phyloP scores from a whole-genome alignment of 2,888 invertebrate species.

The Gryllus longicercus region DNA sequence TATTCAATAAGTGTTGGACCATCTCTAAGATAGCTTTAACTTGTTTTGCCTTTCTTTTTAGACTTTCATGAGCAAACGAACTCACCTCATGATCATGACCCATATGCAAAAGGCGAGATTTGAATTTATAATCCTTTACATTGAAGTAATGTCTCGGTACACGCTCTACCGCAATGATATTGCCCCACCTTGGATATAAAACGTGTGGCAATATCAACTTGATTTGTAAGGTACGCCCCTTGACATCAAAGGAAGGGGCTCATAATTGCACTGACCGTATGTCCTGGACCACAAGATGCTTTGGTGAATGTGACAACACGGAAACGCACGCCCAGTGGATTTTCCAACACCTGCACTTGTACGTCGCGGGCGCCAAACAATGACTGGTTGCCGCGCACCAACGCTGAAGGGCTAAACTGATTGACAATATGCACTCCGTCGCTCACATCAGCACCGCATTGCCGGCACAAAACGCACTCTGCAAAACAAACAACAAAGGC shows the following conservation, averaged over 20 bases:
- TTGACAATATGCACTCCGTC: constrained; percentile 54
- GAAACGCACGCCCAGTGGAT: constrained; percentile 56
- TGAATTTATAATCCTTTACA: too few relatives aligned
- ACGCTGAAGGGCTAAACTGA: constrained; percentile 53
- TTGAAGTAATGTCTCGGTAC: too few relatives aligned
- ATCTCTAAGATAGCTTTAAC: too few relatives aligned
- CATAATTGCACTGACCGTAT: constrained; percentile 46
- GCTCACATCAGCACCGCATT: constrained; percentile 58
- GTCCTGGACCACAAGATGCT: constrained; percentile 55
- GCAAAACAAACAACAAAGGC: constrained; percentile 39
- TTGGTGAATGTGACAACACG: constrained; percentile 54
- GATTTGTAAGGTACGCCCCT: constrained; percentile 28
- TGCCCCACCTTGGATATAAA: too few relatives aligned
- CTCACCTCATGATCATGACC: too few relatives aligned
- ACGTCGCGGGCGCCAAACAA: constrained; percentile 55
- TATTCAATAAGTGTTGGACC: too few relatives aligned
- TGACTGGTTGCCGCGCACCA: constrained; percentile 51
- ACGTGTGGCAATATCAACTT: constrained; percentile 22
- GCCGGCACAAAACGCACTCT: constrained; percentile 57
- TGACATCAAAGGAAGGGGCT: not conserved
- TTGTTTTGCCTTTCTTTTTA: too few relatives aligned
- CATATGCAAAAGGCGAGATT: too few relatives aligned
- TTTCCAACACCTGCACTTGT: constrained; percentile 55
- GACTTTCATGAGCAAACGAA: too few relatives aligned
- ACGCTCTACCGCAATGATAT: too few relatives aligned